Percentiles rank a stretch among this genome's conserved stretches.
Conservation (phyloP, 2,888 invertebrate species). For the Caenorhabditis macrosperma region DNA sequence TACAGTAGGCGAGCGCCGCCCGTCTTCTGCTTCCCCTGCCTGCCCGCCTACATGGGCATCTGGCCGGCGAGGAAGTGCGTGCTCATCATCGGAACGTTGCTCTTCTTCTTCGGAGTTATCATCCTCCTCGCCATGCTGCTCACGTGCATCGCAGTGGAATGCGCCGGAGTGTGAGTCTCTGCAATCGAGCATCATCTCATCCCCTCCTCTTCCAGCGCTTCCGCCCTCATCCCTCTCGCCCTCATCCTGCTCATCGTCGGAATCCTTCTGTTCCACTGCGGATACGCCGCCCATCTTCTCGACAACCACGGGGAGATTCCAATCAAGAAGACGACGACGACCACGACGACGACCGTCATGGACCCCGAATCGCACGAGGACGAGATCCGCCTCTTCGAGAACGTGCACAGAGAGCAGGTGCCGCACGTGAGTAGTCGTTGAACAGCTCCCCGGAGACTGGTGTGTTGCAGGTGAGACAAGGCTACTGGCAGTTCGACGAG, state of each 20-base stretch:
- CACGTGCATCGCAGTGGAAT: constrained; percentile 79
- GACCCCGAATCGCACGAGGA: constrained; percentile 72
- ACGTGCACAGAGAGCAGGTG: constrained; percentile 58
- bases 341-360: constrained; percentile 66
- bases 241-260: constrained; percentile 79
- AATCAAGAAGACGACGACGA: constrained; percentile 72
- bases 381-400: constrained; percentile 66
- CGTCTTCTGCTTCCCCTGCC: constrained; percentile 79
- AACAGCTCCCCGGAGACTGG: background rate
- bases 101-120: constrained; percentile 79
- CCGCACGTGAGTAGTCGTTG: constrained; percentile 53
- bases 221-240: constrained; percentile 76
- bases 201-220: constrained; percentile 66
- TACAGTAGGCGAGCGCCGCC: constrained; percentile 75
- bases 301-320: constrained; percentile 76
- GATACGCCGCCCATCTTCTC: constrained; percentile 80
- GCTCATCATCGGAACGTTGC: constrained; percentile 74
- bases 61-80: constrained; percentile 78
- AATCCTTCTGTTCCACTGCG: constrained; percentile 79
- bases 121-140: constrained; percentile 77
- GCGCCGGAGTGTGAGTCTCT: constrained; percentile 72
- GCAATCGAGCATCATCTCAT: background rate
- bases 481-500: constrained; percentile 80
- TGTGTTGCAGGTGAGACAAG: constrained; percentile 70
- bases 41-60: constrained; percentile 78